Percentiles rank a stretch among this genome's conserved stretches.
Conservation (phyloP, 2,797 vertebrate species). For the Alauda arvensis region DNA sequence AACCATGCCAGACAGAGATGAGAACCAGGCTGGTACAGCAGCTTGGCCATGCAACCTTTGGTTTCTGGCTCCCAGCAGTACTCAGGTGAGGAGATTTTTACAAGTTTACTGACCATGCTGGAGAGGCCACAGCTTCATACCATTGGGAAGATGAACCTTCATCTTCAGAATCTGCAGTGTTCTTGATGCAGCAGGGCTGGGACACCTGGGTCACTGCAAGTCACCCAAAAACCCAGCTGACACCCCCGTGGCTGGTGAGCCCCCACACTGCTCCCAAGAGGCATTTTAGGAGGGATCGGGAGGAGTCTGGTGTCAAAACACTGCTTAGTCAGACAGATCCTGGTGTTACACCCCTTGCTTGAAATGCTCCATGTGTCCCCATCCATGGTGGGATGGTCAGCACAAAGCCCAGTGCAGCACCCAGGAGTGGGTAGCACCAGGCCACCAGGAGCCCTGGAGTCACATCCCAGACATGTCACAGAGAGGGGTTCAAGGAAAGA, state of each 20-base stretch:
- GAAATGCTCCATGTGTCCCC: rapidly evolving
- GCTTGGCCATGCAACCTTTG: background rate
- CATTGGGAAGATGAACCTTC: background rate
- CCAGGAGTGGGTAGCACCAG: rapidly evolving
- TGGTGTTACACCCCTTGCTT: background rate
- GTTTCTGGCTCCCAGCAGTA: background rate
- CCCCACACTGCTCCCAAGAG: rapidly evolving
- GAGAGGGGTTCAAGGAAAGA: background rate
- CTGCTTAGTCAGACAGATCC: background rate
- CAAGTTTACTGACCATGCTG: background rate
- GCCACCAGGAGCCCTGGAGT: background rate
- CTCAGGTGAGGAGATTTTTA: background rate
- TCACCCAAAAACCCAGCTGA: background rate
- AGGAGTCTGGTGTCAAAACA: background rate
- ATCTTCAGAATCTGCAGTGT: background rate
- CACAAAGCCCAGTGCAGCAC: rapidly evolving
- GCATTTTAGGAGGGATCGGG: background rate
- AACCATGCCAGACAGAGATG: background rate
- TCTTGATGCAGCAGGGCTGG: background rate
- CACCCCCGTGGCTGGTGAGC: background rate
- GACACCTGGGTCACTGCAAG: background rate
- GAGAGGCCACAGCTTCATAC: background rate
- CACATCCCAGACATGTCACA: rapidly evolving
- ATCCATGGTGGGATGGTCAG: background rate
- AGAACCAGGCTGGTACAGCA: background rate